Evolutionary conservation across 37 sponge, comb jelly and placozoan species (phyloP).

Genomic region (Lycopodina hypogea): DNA sequence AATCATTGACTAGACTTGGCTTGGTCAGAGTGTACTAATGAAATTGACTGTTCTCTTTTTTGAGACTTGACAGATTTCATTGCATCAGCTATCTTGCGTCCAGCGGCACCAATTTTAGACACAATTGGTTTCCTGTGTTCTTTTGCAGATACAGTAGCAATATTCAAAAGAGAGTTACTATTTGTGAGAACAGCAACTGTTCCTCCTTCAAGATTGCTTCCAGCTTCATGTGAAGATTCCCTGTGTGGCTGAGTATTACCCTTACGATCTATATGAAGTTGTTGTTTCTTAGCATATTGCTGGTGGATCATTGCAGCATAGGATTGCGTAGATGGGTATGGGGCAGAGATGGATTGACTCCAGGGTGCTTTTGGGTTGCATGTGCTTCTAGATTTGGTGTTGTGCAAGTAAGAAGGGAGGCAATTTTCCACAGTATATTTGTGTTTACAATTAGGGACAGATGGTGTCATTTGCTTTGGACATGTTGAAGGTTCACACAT

Average conservation of each 20-base stretch:
- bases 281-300: not conserved
- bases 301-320: slow-evolving; percentile 5
- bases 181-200: not conserved
- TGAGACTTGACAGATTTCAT: slow-evolving; percentile 8
- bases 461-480: slow-evolving; percentile 8
- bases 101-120: slow-evolving; percentile 15
- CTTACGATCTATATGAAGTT: not conserved
- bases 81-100: slow-evolving; percentile 42
- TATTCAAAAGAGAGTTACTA: not conserved
- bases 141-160: not conserved
- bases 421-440: slow-evolving; percentile 59
- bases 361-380: not conserved
- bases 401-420: slow-evolving; percentile 4
- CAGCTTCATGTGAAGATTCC: not conserved
- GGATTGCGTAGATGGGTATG: not conserved
- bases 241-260: not conserved
- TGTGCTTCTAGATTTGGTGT: not conserved
- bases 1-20: too few species aligned
- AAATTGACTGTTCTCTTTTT: too few species aligned
- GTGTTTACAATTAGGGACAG: not conserved
- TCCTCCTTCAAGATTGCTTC: not conserved
- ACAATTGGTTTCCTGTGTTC: slow-evolving; percentile 14
- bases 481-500: not conserved
- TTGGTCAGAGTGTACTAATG: too few species aligned
- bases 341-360: slow-evolving; percentile 5